A percentile compares a stretch with the other conserved stretches of the same genome.
Conservation (phyloP, 1,140 invertebrate species). For the Eubasilissa regina region DNA sequence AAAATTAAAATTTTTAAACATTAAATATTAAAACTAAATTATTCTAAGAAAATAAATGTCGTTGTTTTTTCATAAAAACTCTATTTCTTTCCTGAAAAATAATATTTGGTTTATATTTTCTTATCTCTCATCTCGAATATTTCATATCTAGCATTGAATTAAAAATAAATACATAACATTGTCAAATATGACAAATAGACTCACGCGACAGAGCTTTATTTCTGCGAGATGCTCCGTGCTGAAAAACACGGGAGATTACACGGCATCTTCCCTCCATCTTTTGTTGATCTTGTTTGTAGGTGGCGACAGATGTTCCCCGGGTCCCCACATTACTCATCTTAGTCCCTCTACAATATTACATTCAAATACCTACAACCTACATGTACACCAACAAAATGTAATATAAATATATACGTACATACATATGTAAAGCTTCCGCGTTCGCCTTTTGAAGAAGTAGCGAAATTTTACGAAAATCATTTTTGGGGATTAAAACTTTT, state of each 20-base stretch:
- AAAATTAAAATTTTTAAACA: too few species aligned
- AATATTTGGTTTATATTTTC: too few species aligned
- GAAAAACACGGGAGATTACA: slow-evolving; percentile 38
- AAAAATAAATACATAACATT: slow-evolving; percentile 23
- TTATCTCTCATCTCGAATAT: too few species aligned
- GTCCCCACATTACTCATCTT: slow-evolving; percentile 46
- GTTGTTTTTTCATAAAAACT: too few species aligned
- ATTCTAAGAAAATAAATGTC: too few species aligned
- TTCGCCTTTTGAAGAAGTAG: too few species aligned
- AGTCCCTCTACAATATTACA: slow-evolving; percentile 36
- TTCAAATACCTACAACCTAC: slow-evolving; percentile 20
- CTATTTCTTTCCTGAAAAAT: too few species aligned
- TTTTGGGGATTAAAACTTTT: neutral
- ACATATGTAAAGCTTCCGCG: too few species aligned
- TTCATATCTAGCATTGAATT: neutral
- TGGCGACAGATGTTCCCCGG: slow-evolving; percentile 40
- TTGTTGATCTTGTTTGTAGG: slow-evolving; percentile 47
- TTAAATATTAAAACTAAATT: too few species aligned
- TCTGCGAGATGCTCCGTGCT: neutral
- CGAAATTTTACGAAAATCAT: neutral
- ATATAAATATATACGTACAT: slow-evolving; percentile 15
- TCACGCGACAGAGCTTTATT: neutral
- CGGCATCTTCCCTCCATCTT: slow-evolving; percentile 36
- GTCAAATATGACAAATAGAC: slow-evolving; percentile 33
- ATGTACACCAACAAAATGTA: slow-evolving; percentile 22